Base-by-base conservation (phyloP, 2,113 vertebrate genomes). In the Gallinago media region DNA sequence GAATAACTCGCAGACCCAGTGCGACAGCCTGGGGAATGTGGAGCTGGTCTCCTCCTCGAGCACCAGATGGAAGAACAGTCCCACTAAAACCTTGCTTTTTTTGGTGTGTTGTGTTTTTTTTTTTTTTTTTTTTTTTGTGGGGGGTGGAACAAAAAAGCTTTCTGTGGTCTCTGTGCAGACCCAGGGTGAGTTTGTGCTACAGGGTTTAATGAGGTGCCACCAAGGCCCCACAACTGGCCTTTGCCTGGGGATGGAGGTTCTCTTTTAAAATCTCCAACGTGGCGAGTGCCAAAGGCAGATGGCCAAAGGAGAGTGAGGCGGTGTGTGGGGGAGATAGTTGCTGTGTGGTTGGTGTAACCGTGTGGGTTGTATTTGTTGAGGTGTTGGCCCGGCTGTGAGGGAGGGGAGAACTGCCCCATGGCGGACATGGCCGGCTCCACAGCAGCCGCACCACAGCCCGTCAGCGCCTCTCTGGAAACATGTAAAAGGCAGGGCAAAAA, bases 401-500 rank as follows among this genome's bases (percentile, higher is more conserved):
- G 26, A 16, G 11, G 40, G 71, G 3, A 1, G 15, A 27, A 32
- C 44, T 52, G 44, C 31, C 34, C 12, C 1, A 16, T 2, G 26
- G 47, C 19, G 1, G 66, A 25, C 65, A 18, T 5, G 8, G 47
- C 34, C 0, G 1, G 10, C 36, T 32, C 66, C 62, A 4, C 29
- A 8, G 52, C 0, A 0, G 25, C 40, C 0, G 2, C 12, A 3
- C 27, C 56, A 6, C 22, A 25, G 68, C 50, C 49, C 0, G 1
- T 54, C 52, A 3, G 34, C 3, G 1, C 21, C 26, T 44, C 15
- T 15, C 11, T 56, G 68, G 29, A 40, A 56, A 9, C 1, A 0
- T 5, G 34, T 5, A 27, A 50, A 42, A 47, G 9, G 36, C 56
- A 54, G 26, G 31, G 18, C 31, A 26, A 5, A 65, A 65, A 19